Evolutionary conservation across 2,797 vertebrate species (phyloP), one percentile per base, ranked within the genome.

Genomic region (Parotocinclus haroldoi): DNA sequence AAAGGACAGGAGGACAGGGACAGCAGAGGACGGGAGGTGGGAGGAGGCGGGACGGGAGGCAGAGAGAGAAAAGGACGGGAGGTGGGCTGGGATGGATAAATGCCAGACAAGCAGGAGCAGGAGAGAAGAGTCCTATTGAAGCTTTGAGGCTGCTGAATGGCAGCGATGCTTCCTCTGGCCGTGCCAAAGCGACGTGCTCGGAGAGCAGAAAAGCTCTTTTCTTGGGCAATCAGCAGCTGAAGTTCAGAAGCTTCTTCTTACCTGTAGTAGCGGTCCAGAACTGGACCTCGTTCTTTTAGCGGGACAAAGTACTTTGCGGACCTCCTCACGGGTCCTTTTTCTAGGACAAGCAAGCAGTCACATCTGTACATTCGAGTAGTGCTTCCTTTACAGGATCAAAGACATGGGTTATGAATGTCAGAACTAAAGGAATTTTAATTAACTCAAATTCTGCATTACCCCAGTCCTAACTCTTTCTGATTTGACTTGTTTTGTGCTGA

Each of bases 91-190:
- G 16, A 52, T 37, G 66, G 69, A 68, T 13, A 76, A 70, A 72
- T 70, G 64, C 79, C 74, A 81, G 83, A 72, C 45, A 58, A 78
- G 79, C 40, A 9, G 13, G 72, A 68, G 81, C 83, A 83, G 80
- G 85, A 86, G 82, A 90, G 85, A 90, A 86, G 84, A 81, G 84
- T 81, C 82, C 89, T 86, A 89, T 88, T 92, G 86, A 89, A 82
- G n/a, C n/a, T n/a, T n/a, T n/a, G n/a, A n/a, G 83, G 81, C 82
- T 83, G 70, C 81, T 89, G 87, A 91, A 89, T 89, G 86, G 86
- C 83, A 84, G 79, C 77, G 79, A 81, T 77, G 82, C 87, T 89
- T 91, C 89, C 88, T 90, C 85, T 84, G 81, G 83, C 84, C 81
- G 84, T 80, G 77, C 83, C 77, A 84, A 76, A 79, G 77, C 76